Evolutionary conservation across 2,888 invertebrate genomes (phyloP).

Genomic region (Protonemura montana): DNA sequence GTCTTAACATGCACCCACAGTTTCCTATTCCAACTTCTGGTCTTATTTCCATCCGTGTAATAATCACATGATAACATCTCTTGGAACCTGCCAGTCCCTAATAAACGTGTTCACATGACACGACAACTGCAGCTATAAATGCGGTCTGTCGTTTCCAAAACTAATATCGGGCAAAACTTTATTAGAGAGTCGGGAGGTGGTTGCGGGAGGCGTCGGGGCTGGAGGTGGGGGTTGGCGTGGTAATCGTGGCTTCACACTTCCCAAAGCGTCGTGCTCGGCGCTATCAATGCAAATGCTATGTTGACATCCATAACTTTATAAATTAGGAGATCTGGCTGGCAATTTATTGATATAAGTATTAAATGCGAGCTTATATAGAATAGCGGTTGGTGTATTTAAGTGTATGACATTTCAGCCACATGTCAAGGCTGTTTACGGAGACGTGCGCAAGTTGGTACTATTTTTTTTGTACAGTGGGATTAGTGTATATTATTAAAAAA

Average conservation of each 20-base stretch:
- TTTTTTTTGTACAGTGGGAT: no score
- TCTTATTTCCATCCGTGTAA: background rate
- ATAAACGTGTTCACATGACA: background rate
- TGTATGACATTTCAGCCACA: background rate
- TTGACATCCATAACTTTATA: conserved; percentile 7
- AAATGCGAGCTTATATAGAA: background rate
- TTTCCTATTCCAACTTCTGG: no score
- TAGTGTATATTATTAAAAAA: no score
- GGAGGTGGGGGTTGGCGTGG: background rate
- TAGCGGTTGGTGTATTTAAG: background rate
- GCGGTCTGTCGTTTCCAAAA: conserved; percentile 22
- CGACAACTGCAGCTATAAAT: conserved; percentile 33
- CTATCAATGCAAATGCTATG: background rate
- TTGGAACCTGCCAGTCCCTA: conserved; percentile 1
- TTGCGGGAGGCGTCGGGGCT: background rate
- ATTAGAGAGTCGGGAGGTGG: background rate
- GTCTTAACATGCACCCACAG: no score
- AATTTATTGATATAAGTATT: background rate
- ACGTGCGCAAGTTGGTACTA: no score
- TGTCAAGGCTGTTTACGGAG: no score
- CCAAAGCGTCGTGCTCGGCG: background rate
- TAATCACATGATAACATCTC: background rate
- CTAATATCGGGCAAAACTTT: background rate
- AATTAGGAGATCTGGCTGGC: background rate
- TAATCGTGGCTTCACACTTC: conserved; percentile 7